Conservation (phyloP, 2,113 vertebrate genomes). For the Mastomys natalensis region DNA sequence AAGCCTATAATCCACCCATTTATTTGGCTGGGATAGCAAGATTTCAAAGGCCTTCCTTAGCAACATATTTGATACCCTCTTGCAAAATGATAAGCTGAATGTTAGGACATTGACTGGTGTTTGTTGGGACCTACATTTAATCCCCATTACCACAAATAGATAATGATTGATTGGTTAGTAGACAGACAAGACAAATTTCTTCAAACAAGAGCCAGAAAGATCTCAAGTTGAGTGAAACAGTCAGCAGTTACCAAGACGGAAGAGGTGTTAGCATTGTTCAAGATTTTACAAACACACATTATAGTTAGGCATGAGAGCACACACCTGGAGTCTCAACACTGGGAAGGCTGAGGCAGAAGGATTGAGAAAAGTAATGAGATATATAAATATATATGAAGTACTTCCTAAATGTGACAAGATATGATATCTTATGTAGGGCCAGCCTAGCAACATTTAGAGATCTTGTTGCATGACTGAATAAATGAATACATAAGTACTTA, state of each 20-base stretch:
- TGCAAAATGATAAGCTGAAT: neutral
- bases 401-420: too few relatives aligned
- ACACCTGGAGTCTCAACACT: neutral
- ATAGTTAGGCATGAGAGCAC: neutral
- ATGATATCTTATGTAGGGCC: neutral
- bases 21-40: too few relatives aligned
- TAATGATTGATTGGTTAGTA: neutral
- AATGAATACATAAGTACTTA: neutral
- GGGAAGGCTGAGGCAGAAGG: neutral
- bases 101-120: neutral
- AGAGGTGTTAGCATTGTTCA: neutral
- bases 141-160: neutral
- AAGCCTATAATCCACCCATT: neutral
- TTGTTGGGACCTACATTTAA: neutral
- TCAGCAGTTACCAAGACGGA: neutral
- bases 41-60: neutral
- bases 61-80: neutral
- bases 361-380: too few relatives aligned
- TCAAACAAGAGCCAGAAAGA: neutral
- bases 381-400: too few relatives aligned
- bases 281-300: neutral
- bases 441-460: neutral
- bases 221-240: neutral
- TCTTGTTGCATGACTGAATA: too few relatives aligned
- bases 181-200: neutral